phyloP scores from a whole-genome alignment of 2,113 vertebrate genomes.

The Stigmatopora argus region DNA sequence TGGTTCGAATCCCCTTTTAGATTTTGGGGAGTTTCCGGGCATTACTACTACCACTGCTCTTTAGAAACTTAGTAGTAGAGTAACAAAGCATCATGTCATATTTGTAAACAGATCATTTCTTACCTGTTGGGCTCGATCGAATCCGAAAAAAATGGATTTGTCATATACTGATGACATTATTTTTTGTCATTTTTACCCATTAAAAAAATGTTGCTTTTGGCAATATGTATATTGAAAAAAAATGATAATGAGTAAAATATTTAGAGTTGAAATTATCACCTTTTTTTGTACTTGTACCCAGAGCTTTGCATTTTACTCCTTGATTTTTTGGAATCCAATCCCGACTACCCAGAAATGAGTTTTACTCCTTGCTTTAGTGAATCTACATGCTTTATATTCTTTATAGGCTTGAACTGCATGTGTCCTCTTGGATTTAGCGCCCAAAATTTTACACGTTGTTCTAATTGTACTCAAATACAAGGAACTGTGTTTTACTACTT shows the following conservation, averaged over 20 bases:
- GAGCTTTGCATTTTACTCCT: background rate
- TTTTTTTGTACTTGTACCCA: background rate
- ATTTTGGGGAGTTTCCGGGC: background rate
- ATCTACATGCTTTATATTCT: background rate
- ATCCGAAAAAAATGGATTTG: too few species aligned
- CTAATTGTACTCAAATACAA: background rate
- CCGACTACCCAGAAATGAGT: background rate
- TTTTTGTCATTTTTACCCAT: too few species aligned
- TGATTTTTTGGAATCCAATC: background rate
- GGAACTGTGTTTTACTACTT: background rate
- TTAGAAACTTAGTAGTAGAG: too few species aligned
- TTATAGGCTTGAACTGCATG: background rate
- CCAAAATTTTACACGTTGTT: background rate
- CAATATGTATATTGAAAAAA: too few species aligned
- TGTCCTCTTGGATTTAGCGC: background rate
- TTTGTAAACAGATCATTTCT: too few species aligned
- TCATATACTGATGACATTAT: too few species aligned
- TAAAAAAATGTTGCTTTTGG: too few species aligned
- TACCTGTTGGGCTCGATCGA: too few species aligned
- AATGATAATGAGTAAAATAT: too few species aligned
- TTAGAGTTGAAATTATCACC: background rate
- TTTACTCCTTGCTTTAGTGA: conserved; percentile 6
- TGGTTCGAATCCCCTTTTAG: background rate
- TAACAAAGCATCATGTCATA: too few species aligned
- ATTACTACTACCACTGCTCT: too few species aligned